Conservation (phyloP, 2,888 invertebrate genomes). For the Conops quadrifasciatus region DNA sequence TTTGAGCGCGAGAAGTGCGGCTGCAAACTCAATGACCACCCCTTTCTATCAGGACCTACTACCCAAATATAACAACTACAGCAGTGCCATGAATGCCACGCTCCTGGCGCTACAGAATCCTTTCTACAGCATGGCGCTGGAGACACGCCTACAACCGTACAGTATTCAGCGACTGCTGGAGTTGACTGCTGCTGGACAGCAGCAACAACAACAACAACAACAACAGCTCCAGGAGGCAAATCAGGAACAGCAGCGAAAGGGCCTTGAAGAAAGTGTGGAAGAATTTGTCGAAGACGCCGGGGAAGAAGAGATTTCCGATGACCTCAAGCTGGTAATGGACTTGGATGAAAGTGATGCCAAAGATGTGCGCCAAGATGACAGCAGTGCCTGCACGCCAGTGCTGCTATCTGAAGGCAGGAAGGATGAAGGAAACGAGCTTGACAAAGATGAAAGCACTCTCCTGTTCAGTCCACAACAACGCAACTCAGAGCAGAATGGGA, state of each 20-base stretch:
- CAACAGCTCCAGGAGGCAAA: constrained; percentile 31
- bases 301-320: constrained; percentile 64
- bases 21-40: constrained; percentile 37
- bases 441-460: neutral
- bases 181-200: constrained; percentile 62
- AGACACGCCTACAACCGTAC: constrained; percentile 63
- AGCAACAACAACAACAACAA: constrained; percentile 49
- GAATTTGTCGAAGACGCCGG: constrained; percentile 70
- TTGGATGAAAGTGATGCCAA: constrained; percentile 71
- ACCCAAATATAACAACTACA: constrained; percentile 72
- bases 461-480: too few species aligned
- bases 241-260: constrained; percentile 42
- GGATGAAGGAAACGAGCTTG: neutral
- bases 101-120: constrained; percentile 66
- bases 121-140: constrained; percentile 62
- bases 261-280: constrained; percentile 70
- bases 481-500: too few species aligned
- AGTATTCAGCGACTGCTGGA: constrained; percentile 63
- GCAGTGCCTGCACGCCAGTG: too few species aligned
- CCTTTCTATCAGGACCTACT: constrained; percentile 78
- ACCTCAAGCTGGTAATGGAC: constrained; percentile 74
- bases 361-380: constrained; percentile 1
- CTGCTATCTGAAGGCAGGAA: too few species aligned
- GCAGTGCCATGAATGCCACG: constrained; percentile 70
- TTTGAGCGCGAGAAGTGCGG: constrained; percentile 48